These are phyloP conservation scores for Meganola albula DNA, from an alignment of 2,888 invertebrate genomes.

Conservation along the genomic window DNA sequence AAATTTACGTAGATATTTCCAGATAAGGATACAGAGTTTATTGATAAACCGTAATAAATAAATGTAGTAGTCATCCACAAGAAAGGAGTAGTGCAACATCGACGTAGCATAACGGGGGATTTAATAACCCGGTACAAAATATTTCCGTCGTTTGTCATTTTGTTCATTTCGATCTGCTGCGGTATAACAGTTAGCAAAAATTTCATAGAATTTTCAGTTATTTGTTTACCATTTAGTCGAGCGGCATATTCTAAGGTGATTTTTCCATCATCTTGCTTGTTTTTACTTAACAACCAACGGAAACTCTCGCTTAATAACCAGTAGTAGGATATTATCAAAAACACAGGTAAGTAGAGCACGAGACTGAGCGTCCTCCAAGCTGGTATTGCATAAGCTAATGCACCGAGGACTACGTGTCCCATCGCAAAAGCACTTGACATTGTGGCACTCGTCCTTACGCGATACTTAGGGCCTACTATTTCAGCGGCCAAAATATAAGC, in stretches of 20 bases:
- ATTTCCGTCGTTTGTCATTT: constrained; percentile 28
- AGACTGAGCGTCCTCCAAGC: constrained; percentile 84
- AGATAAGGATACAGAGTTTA: constrained; percentile 85
- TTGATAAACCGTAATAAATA: constrained; percentile 87
- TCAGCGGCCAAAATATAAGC: constrained; percentile 82
- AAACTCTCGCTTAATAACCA: constrained; percentile 85
- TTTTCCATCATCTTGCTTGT: constrained; percentile 79
- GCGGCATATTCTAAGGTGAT: constrained; percentile 79
- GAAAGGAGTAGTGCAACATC: constrained; percentile 82
- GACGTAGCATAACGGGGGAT: constrained; percentile 73
- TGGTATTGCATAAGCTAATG: constrained; percentile 80
- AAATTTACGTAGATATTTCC: constrained; percentile 88
- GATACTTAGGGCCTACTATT: constrained; percentile 83
- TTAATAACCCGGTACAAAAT: constrained; percentile 63
- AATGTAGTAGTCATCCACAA: constrained; percentile 88
- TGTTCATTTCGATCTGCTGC: constrained; percentile 31
- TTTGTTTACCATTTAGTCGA: constrained; percentile 74
- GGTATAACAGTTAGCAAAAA: constrained; percentile 51
- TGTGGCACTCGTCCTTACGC: constrained; percentile 83
- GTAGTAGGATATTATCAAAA: constrained; percentile 80
- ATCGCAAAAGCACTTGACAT: constrained; percentile 84
- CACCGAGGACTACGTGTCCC: constrained; percentile 83
- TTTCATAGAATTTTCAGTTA: constrained; percentile 65
- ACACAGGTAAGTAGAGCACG: constrained; percentile 81
- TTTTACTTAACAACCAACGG: constrained; percentile 85